Evolutionary conservation across 2,113 vertebrate species (phyloP), one percentile per base, ranked within the genome.

Genomic region (Psilopsiagon aurifrons): DNA sequence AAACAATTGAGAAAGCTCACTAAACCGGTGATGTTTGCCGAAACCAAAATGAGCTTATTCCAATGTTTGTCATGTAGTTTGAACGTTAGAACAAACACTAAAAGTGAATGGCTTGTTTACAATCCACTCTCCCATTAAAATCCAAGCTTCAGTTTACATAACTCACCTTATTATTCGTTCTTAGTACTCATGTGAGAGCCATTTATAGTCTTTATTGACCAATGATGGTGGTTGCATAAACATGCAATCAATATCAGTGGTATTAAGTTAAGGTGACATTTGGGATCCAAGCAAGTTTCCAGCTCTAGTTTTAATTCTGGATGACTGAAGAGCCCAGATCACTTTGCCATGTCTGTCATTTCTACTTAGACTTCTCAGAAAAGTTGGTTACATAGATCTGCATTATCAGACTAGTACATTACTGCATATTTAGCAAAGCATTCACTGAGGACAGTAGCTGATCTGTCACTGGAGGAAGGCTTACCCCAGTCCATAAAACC

Each of bases 171-270:
- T 86, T 92, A 64, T 82, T 88, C 47, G 7, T 71, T 93, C 39
- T 46, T 79, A 84, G 69, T 59, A 6, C 60, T 81, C 79, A 33
- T 23, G 60, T 71, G 86, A 82, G 86, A 96, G 47, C 79, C 83
- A 41, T 90, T 92, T 92, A 46, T 88, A 81, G 69, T 66, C 60
- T 82, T 86, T 79, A 88, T 92, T 95, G 93, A 94, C 68, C 2
- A 13, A 3, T 64, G 60, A 88, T 59, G 79, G 46, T 67, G 76
- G 54, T 55, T 90, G 80, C 3, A 2, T 88, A 92, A 96, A 86
- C 76, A 76, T 57, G 66, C 69, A 73, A 82, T 96, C 90, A 57
- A 90, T 96, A 81, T 47, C 69, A 44, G 39, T 47, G 28, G 15
- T 60, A 68, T 88, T 71, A 84, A 91, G 57, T 35, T 74, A 62